Evolutionary conservation across 2,888 invertebrate genomes (phyloP), one percentile per base, ranked within the genome.

Genomic region (Nematopogon swammerdamellus): DNA sequence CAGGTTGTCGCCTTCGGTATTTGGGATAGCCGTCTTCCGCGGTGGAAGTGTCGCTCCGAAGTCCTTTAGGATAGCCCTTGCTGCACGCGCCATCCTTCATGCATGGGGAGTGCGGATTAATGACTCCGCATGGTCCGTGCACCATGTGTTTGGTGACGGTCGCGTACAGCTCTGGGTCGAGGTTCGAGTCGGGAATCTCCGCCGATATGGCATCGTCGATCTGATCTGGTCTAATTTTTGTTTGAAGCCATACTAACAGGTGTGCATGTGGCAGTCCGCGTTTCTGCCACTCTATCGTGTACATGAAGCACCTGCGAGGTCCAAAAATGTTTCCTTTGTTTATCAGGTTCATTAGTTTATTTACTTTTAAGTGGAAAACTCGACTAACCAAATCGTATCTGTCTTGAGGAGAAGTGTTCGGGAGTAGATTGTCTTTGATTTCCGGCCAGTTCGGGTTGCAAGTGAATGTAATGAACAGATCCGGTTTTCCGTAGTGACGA

Each of bases 1-100:
- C 29, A 29, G 47, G 47, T n/a, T 16, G 29, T 29, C 47, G 29
- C 29, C 47, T 47, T 25, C 47, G 25, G 29, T 47, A 47, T 29
- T 47, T 47, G 25, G 25, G 29, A 30, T 63, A 68, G 14, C 62
- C 60, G 53, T 65, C 59, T 10, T 46, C 54, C 2, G 57, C 55
- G 10, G 58, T 49, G n/a, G 49, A 46, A 14, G 65, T 70, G 30
- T 50, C 49, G 50, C 61, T 61, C 2, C 51, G 17, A 19, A 57
- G 29, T 17, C 45, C 47, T 17, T 49, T 16, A 8, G 65, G 68
- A 50, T 58, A 70, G 1, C 51, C 48, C 51, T 68, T 69, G 1
- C 55, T 51, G 53, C 67, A 70, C 18, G 30, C 47, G 16, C 36
- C 48, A n/a, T 50, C 16, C 17, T 30, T 29, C 50, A 52, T 52